Evolutionary conservation across 2,113 vertebrate species (phyloP).

Genomic region (Festucalex cinctus): DNA sequence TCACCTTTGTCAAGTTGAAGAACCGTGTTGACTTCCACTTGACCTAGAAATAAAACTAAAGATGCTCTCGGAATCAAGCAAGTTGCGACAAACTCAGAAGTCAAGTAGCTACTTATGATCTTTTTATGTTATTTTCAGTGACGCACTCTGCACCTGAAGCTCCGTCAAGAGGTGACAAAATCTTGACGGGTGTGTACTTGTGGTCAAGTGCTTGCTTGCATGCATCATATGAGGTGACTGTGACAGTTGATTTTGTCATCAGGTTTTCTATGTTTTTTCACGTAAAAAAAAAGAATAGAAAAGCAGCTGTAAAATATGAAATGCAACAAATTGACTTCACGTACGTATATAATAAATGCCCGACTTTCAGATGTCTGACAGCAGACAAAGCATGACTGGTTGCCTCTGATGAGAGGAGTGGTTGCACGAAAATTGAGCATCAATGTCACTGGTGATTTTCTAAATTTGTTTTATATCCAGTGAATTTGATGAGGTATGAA

Average conservation of each 20-base stretch:
- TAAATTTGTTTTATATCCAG: too few species aligned
- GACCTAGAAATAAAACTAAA: constrained; percentile 8
- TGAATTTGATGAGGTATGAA: too few species aligned
- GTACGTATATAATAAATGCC: too few species aligned
- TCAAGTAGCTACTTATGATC: constrained; percentile 23
- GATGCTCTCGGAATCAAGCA: constrained; percentile 8
- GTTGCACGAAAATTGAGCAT: too few species aligned
- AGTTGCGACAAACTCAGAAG: not conserved
- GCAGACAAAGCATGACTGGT: too few species aligned
- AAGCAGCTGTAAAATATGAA: too few species aligned
- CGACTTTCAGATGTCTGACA: too few species aligned
- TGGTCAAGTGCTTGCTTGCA: not conserved
- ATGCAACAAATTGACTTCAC: too few species aligned
- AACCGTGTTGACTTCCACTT: constrained; percentile 7
- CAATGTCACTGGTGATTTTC: too few species aligned
- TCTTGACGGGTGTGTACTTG: not conserved
- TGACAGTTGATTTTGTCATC: not conserved
- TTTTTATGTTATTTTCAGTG: constrained; percentile 13
- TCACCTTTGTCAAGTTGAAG: constrained; percentile 26
- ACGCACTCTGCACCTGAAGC: not conserved
- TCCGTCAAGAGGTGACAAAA: not conserved
- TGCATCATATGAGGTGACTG: not conserved
- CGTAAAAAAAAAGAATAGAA: too few species aligned
- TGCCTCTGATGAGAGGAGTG: too few species aligned
- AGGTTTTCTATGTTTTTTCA: not conserved